Evolutionary conservation across 1,140 invertebrate genomes (phyloP).

Genomic region (Parapsyche elsis): DNA sequence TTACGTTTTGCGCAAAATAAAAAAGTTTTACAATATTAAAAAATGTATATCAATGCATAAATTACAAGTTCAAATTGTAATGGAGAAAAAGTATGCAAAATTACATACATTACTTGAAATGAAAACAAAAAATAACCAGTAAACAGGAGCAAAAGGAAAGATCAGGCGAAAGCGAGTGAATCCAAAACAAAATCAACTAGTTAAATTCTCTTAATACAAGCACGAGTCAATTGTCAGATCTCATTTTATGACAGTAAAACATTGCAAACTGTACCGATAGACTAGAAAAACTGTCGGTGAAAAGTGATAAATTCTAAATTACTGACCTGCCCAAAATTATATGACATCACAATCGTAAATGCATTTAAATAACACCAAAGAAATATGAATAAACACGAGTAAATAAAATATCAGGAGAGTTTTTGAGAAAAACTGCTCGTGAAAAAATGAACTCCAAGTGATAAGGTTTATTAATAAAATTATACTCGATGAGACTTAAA

Average conservation of each 20-base stretch:
- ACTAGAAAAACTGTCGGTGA: conserved; percentile 30
- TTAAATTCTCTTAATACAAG: conserved; percentile 37
- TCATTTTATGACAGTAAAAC: conserved; percentile 11
- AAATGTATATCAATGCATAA: background rate
- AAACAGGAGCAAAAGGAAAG: conserved; percentile 30
- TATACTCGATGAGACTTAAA: conserved; percentile 55
- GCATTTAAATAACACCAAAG: conserved; percentile 41
- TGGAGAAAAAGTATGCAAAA: background rate
- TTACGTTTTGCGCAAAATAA: conserved; percentile 37
- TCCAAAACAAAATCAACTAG: conserved; percentile 52
- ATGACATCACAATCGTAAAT: conserved; percentile 27
- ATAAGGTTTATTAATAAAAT: conserved; percentile 50
- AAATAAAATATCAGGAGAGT: conserved; percentile 41
- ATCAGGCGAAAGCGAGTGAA: conserved; percentile 50
- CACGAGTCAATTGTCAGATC: conserved; percentile 43
- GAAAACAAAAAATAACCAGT: background rate
- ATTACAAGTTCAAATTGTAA: background rate
- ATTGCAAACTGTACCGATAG: conserved; percentile 21
- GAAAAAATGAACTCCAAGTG: conserved; percentile 49
- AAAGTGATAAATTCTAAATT: background rate
- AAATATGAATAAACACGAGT: conserved; percentile 38
- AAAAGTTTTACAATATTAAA: background rate
- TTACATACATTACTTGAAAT: background rate
- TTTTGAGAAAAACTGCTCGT: conserved; percentile 30
- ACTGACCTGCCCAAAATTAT: conserved; percentile 27